These are phyloP conservation scores for Drosophila meridionalis DNA, from an alignment of 2,888 invertebrate species.

Conservation along the genomic window DNA sequence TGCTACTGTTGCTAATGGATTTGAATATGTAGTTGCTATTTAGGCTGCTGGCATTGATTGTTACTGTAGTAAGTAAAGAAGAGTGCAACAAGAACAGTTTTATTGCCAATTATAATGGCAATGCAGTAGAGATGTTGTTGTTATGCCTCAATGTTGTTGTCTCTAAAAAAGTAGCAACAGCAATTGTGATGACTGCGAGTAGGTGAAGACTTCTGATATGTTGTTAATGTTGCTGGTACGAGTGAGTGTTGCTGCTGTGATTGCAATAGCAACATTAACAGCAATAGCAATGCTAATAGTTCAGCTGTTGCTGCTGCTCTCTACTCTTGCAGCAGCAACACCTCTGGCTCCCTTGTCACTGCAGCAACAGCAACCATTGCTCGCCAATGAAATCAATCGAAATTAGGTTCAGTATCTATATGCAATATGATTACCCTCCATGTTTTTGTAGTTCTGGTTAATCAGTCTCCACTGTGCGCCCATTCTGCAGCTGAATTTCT, in stretches of 20 bases:
- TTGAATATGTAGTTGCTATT: background rate
- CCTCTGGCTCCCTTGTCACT: background rate
- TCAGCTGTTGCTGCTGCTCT: background rate
- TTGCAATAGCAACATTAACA: background rate
- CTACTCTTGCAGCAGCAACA: background rate
- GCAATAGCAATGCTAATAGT: background rate
- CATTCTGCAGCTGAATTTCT: slow-evolving; percentile 50
- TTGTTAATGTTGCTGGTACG: slow-evolving; percentile 2
- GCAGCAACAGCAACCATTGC: background rate
- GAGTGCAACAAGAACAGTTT: background rate
- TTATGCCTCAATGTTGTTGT: background rate
- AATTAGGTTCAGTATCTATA: background rate
- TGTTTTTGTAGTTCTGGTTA: slow-evolving; percentile 80
- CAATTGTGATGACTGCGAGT: background rate
- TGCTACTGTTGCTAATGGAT: no score
- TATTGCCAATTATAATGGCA: background rate
- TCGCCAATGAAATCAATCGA: background rate
- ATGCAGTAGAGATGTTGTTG: background rate
- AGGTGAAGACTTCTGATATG: no score
- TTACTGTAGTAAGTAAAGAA: background rate
- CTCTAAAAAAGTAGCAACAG: background rate
- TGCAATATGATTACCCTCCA: slow-evolving; percentile 76
- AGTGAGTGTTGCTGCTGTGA: slow-evolving; percentile 29
- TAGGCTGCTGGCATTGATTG: background rate
- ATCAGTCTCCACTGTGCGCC: slow-evolving; percentile 81